Percentiles rank a stretch among this genome's conserved stretches.
Evolutionary conservation across 2,888 invertebrate species (phyloP).

Genomic region (Lasioglossum oenotherae): DNA sequence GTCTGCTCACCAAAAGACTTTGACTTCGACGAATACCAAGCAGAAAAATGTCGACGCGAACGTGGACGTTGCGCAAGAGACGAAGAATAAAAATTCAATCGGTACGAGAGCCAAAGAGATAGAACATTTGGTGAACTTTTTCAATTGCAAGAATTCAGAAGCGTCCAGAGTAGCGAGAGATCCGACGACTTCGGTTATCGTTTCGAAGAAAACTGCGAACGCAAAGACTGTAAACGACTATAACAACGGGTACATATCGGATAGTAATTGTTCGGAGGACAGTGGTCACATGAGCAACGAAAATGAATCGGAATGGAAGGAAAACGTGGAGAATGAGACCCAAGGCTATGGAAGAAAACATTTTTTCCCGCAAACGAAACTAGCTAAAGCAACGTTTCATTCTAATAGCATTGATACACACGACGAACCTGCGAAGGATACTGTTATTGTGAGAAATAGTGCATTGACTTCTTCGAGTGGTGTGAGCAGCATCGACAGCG

Average conservation of each 20-base stretch:
- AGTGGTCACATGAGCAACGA: slow-evolving; percentile 93
- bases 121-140: slow-evolving; percentile 82
- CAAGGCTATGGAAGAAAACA: slow-evolving; percentile 66
- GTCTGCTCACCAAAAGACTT: background rate
- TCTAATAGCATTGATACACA: slow-evolving; percentile 71
- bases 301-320: slow-evolving; percentile 85
- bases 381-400: slow-evolving; percentile 73
- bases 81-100: slow-evolving; percentile 45
- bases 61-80: slow-evolving; percentile 19
- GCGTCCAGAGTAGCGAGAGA: slow-evolving; percentile 67
- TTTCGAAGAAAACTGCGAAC: slow-evolving; percentile 72
- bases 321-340: slow-evolving; percentile 72
- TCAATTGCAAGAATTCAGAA: slow-evolving; percentile 81
- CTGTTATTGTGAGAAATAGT: slow-evolving; percentile 53
- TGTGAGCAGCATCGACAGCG: slow-evolving; percentile 77
- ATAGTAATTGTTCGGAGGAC: slow-evolving; percentile 90
- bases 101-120: slow-evolving; percentile 79
- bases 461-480: slow-evolving; percentile 74
- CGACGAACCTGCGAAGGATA: slow-evolving; percentile 68
- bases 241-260: slow-evolving; percentile 85
- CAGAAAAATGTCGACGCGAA: background rate
- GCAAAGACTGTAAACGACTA: slow-evolving; percentile 58
- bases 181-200: slow-evolving; percentile 47
- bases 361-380: slow-evolving; percentile 62
- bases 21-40: slow-evolving; percentile 10